Percentiles rank a stretch among this genome's conserved stretches.
Evolutionary conservation across 2,797 vertebrate genomes (phyloP).

Genomic region (Lepus oiostolus): DNA sequence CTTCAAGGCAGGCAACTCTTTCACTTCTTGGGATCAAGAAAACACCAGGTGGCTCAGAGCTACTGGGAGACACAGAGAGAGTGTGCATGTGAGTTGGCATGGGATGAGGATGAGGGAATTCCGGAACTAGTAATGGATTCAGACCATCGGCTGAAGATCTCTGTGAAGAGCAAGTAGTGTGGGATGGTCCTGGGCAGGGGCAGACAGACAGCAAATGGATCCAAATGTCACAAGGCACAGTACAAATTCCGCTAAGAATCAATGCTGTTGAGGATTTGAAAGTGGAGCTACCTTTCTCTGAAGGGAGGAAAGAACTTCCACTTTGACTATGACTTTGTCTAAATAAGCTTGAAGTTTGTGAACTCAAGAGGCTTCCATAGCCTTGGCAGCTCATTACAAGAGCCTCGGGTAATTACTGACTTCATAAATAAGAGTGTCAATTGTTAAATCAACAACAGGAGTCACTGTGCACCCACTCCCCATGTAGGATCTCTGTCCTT

Average conservation of each 20-base stretch:
- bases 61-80: not conserved
- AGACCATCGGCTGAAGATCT: not conserved
- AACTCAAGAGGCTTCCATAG: no score
- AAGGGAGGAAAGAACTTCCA: no score
- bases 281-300: not conserved
- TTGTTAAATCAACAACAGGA: no score
- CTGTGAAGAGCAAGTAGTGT: not conserved
- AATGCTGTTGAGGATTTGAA: not conserved
- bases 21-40: constrained; percentile 26
- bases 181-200: no score
- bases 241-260: not conserved
- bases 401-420: no score
- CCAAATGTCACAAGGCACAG: not conserved
- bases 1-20: not conserved
- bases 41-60: not conserved
- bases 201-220: not conserved
- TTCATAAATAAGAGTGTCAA: no score
- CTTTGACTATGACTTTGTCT: no score
- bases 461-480: no score
- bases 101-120: not conserved
- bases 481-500: no score
- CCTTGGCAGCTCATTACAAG: no score
- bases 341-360: no score
- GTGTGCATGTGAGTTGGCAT: not conserved
- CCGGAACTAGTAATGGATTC: not conserved